phyloP scores from a whole-genome alignment of 2,113 vertebrate genomes.

The Poeciliopsis retropinna region DNA sequence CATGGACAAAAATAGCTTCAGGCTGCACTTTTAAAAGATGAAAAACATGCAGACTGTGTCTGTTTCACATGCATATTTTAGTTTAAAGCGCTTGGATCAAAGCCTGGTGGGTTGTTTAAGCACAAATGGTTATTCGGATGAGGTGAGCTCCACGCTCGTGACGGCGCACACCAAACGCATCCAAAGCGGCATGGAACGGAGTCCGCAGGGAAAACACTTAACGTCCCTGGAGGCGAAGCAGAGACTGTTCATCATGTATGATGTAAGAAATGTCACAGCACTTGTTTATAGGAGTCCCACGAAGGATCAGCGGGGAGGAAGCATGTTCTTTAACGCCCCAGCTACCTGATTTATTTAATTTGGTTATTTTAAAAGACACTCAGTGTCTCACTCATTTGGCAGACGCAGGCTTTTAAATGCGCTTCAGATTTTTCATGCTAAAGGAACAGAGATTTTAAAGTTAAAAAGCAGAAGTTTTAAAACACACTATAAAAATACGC shows the following conservation, averaged over 20 bases:
- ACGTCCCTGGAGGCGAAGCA: neutral
- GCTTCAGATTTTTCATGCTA: neutral
- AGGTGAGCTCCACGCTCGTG: conserved; percentile 13
- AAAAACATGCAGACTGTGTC: conserved; percentile 19
- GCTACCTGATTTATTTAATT: neutral
- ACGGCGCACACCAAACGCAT: conserved; percentile 8
- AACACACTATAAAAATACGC: neutral
- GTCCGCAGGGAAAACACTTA: conserved; percentile 3
- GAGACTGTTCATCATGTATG: conserved; percentile 8
- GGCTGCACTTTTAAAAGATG: conserved; percentile 34
- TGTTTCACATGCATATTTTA: conserved; percentile 40
- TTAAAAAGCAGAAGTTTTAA: neutral
- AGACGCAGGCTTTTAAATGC: neutral
- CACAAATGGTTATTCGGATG: conserved; percentile 21
- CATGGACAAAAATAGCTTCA: conserved; percentile 45
- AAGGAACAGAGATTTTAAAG: neutral
- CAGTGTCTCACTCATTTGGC: neutral
- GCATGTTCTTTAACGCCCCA: neutral
- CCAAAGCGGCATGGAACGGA: conserved; percentile 5
- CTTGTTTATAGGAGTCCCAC: conserved; percentile 2
- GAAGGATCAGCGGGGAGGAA: neutral
- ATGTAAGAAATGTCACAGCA: conserved; percentile 15
- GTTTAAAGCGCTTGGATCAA: conserved; percentile 33
- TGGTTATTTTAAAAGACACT: neutral
- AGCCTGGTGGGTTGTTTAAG: conserved; percentile 28